Evolutionary conservation across 2,797 vertebrate species (phyloP).

Genomic region (Aphelocoma californica): DNA sequence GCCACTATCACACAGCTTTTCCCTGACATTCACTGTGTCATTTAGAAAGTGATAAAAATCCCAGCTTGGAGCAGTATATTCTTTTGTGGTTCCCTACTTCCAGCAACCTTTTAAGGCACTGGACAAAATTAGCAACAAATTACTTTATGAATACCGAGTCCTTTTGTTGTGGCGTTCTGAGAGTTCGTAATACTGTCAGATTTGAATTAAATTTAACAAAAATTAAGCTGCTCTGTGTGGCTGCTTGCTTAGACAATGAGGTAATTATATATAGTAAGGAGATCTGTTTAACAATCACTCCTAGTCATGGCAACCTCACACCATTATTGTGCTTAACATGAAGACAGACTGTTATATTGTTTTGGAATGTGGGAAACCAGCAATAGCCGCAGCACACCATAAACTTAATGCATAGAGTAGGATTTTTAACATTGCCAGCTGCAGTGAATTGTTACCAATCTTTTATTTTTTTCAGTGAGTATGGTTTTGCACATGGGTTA

Average conservation of each 20-base stretch:
- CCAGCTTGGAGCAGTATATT: slow-evolving; percentile 67
- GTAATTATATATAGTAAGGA: slow-evolving; percentile 65
- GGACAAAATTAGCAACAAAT: slow-evolving; percentile 66
- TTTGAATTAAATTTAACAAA: slow-evolving; percentile 71
- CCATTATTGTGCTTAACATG: slow-evolving; percentile 30
- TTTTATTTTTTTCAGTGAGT: background rate
- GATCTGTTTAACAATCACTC: slow-evolving; percentile 51
- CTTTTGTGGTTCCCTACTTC: slow-evolving; percentile 66
- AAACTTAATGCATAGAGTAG: background rate
- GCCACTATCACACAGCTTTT: slow-evolving; percentile 66
- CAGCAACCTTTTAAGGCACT: slow-evolving; percentile 68
- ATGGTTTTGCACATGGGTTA: background rate
- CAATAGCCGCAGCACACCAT: slow-evolving; percentile 13
- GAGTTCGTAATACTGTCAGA: slow-evolving; percentile 53
- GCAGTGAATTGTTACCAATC: background rate
- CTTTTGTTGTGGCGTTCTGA: slow-evolving; percentile 60
- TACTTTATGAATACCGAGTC: slow-evolving; percentile 56
- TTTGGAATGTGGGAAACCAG: slow-evolving; percentile 58
- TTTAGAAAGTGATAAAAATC: slow-evolving; percentile 75
- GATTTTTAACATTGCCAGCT: slow-evolving; percentile 19
- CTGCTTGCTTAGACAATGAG: slow-evolving; percentile 72
- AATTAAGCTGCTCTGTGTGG: slow-evolving; percentile 62
- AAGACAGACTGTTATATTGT: slow-evolving; percentile 45
- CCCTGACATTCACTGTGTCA: slow-evolving; percentile 69
- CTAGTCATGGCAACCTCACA: slow-evolving; percentile 52